A percentile compares a stretch with the other conserved stretches of the same genome.
Evolutionary conservation across 2,113 vertebrate genomes (phyloP).

Genomic region (Cyphomyrus plagiostoma): DNA sequence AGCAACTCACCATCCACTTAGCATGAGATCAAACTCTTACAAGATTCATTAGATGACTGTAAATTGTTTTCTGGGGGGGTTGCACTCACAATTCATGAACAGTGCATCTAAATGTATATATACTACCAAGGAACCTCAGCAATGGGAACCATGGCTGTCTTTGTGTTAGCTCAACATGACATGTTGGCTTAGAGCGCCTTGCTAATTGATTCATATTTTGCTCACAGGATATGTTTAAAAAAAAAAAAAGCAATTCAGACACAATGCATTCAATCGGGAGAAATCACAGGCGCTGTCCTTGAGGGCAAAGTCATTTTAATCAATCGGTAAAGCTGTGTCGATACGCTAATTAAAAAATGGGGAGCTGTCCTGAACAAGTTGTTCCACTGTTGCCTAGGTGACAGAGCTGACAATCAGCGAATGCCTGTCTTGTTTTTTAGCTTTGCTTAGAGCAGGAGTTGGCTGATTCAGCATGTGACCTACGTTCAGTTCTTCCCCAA

Average conservation of each 20-base stretch:
- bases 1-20: background rate
- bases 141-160: background rate
- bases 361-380: background rate
- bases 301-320: background rate
- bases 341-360: slow-evolving; percentile 4
- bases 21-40: background rate
- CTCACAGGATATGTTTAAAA: background rate
- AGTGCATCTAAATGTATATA: background rate
- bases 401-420: background rate
- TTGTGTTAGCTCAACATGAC: background rate
- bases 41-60: background rate
- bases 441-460: background rate
- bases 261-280: background rate
- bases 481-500: background rate
- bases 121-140: background rate
- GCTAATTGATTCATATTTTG: background rate
- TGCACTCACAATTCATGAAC: background rate
- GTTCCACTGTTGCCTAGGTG: background rate
- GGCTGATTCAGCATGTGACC: background rate
- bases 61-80: background rate
- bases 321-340: background rate
- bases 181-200: background rate
- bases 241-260: background rate
- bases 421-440: background rate
- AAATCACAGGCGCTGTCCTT: background rate